Conservation (phyloP, 2,888 invertebrate species). For the Melipona beecheii region DNA sequence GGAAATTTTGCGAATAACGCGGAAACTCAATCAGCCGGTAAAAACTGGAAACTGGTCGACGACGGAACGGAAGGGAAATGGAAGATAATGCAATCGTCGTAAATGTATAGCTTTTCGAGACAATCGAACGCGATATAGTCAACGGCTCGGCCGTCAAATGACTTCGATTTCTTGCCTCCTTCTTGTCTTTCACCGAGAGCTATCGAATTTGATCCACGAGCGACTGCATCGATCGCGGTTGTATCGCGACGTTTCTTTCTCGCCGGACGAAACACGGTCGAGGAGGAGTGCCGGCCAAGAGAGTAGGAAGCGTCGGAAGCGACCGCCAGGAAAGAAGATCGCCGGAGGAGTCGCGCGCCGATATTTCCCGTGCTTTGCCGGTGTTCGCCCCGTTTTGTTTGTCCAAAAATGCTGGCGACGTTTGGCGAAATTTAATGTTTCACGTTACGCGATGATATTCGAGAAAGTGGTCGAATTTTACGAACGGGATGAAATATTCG, state of each 20-base stretch:
- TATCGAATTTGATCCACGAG: conserved; percentile 71
- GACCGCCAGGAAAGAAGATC: background rate
- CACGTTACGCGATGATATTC: conserved; percentile 3
- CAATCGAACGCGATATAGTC: conserved; percentile 36
- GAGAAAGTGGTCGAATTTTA: conserved; percentile 14
- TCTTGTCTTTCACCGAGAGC: conserved; percentile 68
- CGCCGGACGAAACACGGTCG: conserved; percentile 7
- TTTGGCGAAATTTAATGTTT: conserved; percentile 15
- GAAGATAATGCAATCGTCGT: background rate
- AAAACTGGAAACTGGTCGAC: background rate
- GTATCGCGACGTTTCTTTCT: conserved; percentile 41
- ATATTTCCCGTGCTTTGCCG: background rate
- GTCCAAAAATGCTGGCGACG: background rate
- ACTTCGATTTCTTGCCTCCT: conserved; percentile 56
- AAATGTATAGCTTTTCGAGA: conserved; percentile 15
- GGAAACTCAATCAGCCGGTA: no score
- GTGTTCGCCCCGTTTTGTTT: conserved; percentile 19
- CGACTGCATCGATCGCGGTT: conserved; percentile 65
- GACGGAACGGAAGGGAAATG: background rate
- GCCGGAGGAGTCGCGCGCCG: background rate
- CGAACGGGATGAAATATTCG: background rate
- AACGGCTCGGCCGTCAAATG: conserved; percentile 52
- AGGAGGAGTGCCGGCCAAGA: background rate
- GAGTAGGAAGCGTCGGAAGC: background rate
- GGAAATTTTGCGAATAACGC: background rate